Percentiles rank a stretch among this genome's conserved stretches.
These are phyloP conservation scores for Protaetia brevitarsis DNA, from an alignment of 1,140 invertebrate genomes.

Conservation along the genomic window DNA sequence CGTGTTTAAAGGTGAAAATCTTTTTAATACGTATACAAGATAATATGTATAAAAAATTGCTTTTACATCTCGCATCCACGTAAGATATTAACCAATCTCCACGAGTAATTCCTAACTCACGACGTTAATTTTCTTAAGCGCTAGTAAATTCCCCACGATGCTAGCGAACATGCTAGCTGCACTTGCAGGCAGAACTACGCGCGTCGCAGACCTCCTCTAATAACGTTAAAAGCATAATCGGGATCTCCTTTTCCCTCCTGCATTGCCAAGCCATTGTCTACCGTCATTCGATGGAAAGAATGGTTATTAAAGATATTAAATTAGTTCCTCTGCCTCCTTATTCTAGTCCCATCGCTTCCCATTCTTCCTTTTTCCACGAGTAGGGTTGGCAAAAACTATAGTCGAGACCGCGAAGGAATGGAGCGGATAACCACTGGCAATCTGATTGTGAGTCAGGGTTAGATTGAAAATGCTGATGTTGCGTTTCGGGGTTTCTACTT, in stretches of 20 bases:
- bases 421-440: conserved; percentile 7
- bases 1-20: no score
- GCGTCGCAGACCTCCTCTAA: not conserved
- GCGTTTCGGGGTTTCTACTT: no score
- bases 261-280: conserved; percentile 7
- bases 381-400: not conserved
- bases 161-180: no score
- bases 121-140: conserved; percentile 8
- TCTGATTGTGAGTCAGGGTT: not conserved
- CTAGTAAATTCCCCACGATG: not conserved
- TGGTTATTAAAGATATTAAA: conserved; percentile 8
- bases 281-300: not conserved
- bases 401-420: not conserved
- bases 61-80: no score
- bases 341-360: not conserved
- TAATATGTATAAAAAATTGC: no score
- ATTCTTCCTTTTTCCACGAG: not conserved
- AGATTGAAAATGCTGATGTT: conserved; percentile 15
- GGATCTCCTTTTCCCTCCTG: no score
- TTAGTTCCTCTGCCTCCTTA: conserved; percentile 9
- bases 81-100: not conserved
- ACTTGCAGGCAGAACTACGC: not conserved
- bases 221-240: conserved; percentile 16
- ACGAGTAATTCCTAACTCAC: not conserved
- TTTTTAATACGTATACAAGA: no score